A percentile compares a stretch with the other conserved stretches of the same genome.
Evolutionary conservation across 2,797 vertebrate genomes (phyloP).

Genomic region (Lacerta viridis): DNA sequence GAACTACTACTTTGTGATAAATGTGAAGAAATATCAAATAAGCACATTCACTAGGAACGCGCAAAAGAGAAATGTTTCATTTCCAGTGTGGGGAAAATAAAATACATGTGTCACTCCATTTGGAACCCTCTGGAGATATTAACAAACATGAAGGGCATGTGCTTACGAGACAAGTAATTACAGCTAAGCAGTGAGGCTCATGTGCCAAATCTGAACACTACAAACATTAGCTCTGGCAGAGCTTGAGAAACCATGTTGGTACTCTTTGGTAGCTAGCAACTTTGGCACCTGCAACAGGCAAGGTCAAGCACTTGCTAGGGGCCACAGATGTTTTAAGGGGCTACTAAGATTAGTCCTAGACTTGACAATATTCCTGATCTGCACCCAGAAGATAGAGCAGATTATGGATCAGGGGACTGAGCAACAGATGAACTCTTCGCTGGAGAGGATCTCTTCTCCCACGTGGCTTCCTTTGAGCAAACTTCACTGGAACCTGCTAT

Average conservation of each 20-base stretch:
- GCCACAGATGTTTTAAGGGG: neutral
- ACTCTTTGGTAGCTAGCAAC: neutral
- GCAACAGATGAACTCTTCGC: neutral
- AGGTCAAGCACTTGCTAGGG: neutral
- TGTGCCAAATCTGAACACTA: neutral
- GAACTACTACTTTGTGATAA: constrained; percentile 20
- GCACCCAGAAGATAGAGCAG: neutral
- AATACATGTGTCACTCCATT: neutral
- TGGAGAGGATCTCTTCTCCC: neutral
- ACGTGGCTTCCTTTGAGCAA: neutral
- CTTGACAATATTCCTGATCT: too few species aligned
- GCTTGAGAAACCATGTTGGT: neutral
- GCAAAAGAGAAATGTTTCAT: neutral
- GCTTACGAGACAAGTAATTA: neutral
- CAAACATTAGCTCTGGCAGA: neutral
- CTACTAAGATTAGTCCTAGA: neutral
- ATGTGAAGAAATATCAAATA: neutral
- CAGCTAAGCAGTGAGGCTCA: neutral
- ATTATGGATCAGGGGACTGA: neutral
- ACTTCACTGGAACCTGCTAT: neutral
- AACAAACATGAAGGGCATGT: neutral
- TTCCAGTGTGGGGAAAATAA: neutral
- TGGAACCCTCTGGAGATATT: neutral
- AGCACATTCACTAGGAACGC: too few species aligned
- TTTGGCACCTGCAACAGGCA: neutral